phyloP scores from a whole-genome alignment of 2,797 vertebrate genomes.

The Heliangelus exortis region DNA sequence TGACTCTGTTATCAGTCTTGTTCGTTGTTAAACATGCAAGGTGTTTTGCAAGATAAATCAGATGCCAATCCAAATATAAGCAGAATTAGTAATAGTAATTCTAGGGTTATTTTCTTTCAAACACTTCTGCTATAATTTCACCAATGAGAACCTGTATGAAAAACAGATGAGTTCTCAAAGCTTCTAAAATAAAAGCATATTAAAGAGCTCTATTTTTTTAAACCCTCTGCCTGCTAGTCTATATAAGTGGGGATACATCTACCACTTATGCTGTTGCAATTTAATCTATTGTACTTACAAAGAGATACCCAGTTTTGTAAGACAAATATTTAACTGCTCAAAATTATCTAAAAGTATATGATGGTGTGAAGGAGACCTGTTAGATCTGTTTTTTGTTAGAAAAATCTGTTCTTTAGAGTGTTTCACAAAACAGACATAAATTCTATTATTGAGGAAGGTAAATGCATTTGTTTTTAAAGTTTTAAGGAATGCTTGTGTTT shows the following conservation, averaged over 20 bases:
- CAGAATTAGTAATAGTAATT: neutral
- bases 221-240: neutral
- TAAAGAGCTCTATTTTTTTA: neutral
- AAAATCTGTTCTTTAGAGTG: neutral
- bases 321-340: neutral
- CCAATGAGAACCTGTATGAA: neutral
- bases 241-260: neutral
- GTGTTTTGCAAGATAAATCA: neutral
- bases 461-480: neutral
- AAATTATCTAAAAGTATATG: neutral
- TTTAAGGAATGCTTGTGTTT: neutral
- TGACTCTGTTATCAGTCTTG: neutral
- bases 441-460: neutral
- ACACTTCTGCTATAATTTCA: neutral
- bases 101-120: neutral
- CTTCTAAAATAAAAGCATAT: neutral
- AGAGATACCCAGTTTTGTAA: neutral
- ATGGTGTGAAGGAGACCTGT: neutral
- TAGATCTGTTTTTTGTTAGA: neutral
- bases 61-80: accelerated
- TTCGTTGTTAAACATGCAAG: neutral
- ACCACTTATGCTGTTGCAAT: neutral
- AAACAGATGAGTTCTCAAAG: neutral
- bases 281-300: neutral
- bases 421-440: neutral